Conservation (phyloP, 1,140 invertebrate species). For the Aphis craccivora region DNA sequence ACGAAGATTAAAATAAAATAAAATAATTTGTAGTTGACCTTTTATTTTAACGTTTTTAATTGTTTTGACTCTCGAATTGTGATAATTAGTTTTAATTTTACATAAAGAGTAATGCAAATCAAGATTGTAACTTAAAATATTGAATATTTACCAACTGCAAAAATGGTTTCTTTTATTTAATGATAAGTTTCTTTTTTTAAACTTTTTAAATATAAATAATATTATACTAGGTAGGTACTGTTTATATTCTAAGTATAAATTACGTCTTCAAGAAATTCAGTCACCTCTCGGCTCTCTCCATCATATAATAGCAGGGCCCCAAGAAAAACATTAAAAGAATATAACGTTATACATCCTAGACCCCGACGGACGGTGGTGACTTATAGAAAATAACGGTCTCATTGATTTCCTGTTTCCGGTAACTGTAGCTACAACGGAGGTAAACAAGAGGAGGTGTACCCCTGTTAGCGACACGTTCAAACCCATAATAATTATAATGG, state of each 20-base stretch:
- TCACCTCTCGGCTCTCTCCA: not conserved
- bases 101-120: too few species aligned
- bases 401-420: slow-evolving; percentile 23
- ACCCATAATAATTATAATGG: not conserved
- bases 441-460: not conserved
- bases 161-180: too few species aligned
- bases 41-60: not conserved
- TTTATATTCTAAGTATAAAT: not conserved
- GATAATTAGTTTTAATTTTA: not conserved
- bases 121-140: too few species aligned
- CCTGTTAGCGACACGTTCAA: not conserved
- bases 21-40: not conserved
- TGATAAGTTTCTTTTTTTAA: too few species aligned
- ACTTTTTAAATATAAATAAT: too few species aligned
- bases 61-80: not conserved
- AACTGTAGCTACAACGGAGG: not conserved
- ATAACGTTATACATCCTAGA: not conserved
- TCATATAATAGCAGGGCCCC: not conserved
- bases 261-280: not conserved
- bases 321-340: not conserved
- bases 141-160: too few species aligned
- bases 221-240: too few species aligned
- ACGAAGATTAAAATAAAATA: too few species aligned
- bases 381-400: slow-evolving; percentile 29
- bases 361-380: not conserved